Base-by-base conservation (phyloP, 1,140 invertebrate genomes). In the Habropoda laboriosa region DNA sequence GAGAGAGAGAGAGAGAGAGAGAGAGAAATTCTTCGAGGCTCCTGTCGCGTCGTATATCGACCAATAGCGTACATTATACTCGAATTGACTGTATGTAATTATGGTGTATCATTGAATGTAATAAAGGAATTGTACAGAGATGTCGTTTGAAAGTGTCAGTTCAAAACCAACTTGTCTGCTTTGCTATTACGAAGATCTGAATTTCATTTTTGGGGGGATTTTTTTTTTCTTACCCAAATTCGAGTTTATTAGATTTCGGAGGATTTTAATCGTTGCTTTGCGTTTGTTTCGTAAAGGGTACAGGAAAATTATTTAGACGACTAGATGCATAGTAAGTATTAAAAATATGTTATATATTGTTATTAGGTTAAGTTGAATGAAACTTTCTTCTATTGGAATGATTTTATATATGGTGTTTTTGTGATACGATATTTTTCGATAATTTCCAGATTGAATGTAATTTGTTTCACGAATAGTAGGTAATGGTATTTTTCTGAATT, bases 71-170 rank as follows among this genome's bases (percentile, higher is more conserved):
- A 24, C 7, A 38, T 47, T 71, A 21, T 71, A 45, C n/a, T 78
- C 2, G 53, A 71, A 78, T n/a, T 30, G 75, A 12, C n/a, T 71
- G 66, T 71, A 60, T 71, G 75, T 71, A 78, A 58, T 35, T 77
- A 24, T 58, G 66, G 51, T 78, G 67, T 78, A 68, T 49, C 27
- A 32, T 40, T 78, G 42, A 16, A 78, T 71, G 45, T 58, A 78
- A 78, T 71, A 78, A 78, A 78, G 42, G 45, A 49, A 78, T 78
- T 78, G 55, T 78, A 49, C 45, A 78, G 42, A 71, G 24, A 60
- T 24, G 27, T 24, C 32, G 35, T 55, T 49, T 68, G 53, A 24
- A 1, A 13, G 42, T 61, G 5, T 16, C 16, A 18, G 8, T 47
- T 73, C 27, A 40, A 55, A 51, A 49, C 71, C 58, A 58, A 24